Percentiles rank a stretch among this genome's conserved stretches.
These are phyloP conservation scores for Heliconius ismenius DNA, from an alignment of 2,888 invertebrate species.

Conservation along the genomic window DNA sequence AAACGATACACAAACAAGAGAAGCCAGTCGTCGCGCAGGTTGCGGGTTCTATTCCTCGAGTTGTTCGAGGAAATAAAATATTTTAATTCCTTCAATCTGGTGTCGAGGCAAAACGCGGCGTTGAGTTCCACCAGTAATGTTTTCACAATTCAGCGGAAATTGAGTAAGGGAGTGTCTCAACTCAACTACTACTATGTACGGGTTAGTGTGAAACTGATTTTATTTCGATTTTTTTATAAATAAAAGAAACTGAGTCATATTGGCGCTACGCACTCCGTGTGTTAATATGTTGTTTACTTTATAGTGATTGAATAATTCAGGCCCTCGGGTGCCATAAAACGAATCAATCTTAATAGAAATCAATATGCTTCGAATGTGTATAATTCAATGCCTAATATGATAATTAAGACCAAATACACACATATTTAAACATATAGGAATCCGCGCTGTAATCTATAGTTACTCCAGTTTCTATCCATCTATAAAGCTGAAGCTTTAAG, in stretches of 20 bases:
- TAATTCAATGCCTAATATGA: conserved; percentile 4
- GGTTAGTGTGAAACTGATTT: too few relatives aligned
- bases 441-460: neutral
- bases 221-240: too few relatives aligned
- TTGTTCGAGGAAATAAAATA: too few relatives aligned
- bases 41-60: too few relatives aligned
- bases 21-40: neutral
- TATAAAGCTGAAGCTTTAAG: too few relatives aligned
- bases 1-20: conserved; percentile 35
- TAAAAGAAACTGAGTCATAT: conserved; percentile 35
- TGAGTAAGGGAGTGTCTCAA: too few relatives aligned
- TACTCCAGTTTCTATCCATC: too few relatives aligned
- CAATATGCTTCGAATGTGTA: conserved; percentile 2
- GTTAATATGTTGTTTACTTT: conserved; percentile 13
- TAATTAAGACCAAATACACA: neutral
- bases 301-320: conserved; percentile 17
- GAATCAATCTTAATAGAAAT: conserved; percentile 20
- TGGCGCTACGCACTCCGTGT: conserved; percentile 14
- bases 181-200: too few relatives aligned
- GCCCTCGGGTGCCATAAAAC: conserved; percentile 3
- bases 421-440: neutral
- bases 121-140: too few relatives aligned
- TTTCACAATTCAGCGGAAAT: too few relatives aligned
- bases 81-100: too few relatives aligned
- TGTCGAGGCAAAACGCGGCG: too few relatives aligned